Percentiles rank a stretch among this genome's conserved stretches.
phyloP scores from a whole-genome alignment of 2,797 vertebrate genomes.

The Eulemur coronatus region DNA sequence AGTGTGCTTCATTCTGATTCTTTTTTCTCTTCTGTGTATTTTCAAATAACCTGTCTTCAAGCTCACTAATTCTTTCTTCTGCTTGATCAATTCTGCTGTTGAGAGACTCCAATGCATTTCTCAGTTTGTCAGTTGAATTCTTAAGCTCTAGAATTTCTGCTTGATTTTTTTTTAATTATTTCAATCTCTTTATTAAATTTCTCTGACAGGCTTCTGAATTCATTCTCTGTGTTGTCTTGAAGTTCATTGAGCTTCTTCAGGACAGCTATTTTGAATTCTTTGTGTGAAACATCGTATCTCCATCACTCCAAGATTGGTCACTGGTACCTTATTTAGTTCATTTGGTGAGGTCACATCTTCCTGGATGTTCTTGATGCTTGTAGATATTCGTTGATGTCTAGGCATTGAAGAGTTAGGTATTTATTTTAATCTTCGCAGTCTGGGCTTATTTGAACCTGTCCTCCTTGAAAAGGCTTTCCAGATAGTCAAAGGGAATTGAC shows the following conservation, averaged over 20 bases:
- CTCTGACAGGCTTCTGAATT: background rate
- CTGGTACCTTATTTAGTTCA: background rate
- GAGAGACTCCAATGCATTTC: background rate
- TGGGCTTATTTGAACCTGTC: background rate
- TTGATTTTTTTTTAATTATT: background rate
- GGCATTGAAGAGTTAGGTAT: background rate
- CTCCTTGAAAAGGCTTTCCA: background rate
- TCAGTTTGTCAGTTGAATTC: background rate
- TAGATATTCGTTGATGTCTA: background rate
- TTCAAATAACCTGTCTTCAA: too few species aligned
- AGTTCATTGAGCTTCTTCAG: background rate
- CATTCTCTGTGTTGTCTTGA: background rate
- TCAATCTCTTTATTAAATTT: background rate
- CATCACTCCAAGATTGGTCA: background rate
- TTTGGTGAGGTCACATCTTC: background rate
- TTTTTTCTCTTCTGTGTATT: background rate
- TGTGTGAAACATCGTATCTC: background rate
- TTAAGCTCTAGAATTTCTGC: background rate
- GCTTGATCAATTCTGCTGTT: too few species aligned
- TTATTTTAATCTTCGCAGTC: background rate
- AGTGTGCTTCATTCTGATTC: background rate
- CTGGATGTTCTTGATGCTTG: background rate
- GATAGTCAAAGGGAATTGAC: background rate
- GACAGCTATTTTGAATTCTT: background rate
- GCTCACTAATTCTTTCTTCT: too few species aligned